phyloP scores from a whole-genome alignment of 2,113 vertebrate genomes.

The Sceloporus undulatus region DNA sequence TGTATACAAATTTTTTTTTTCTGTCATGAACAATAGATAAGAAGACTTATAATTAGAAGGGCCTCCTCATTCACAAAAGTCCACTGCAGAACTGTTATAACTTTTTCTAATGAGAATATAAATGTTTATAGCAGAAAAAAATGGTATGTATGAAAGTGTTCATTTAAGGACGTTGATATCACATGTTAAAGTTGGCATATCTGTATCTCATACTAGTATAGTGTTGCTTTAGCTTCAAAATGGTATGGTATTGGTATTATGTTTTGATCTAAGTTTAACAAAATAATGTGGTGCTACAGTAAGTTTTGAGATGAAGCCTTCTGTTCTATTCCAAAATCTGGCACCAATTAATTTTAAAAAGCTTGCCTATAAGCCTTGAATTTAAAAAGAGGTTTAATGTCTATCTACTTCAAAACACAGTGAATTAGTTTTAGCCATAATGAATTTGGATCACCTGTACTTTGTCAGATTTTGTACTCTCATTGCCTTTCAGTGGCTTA shows the following conservation, averaged over 20 bases:
- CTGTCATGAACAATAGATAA: background rate
- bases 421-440: background rate
- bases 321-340: background rate
- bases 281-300: background rate
- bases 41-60: background rate
- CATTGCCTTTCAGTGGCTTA: slow-evolving; percentile 13
- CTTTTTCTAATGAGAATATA: background rate
- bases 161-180: background rate
- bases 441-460: background rate
- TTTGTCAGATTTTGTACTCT: background rate
- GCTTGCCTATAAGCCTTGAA: background rate
- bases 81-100: background rate
- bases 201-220: background rate
- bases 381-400: background rate
- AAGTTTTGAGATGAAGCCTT: background rate
- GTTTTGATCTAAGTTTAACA: background rate
- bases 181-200: background rate
- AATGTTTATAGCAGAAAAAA: background rate
- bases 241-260: background rate
- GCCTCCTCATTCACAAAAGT: background rate
- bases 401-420: background rate
- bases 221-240: background rate
- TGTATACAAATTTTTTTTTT: too few relatives aligned
- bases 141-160: background rate
- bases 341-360: background rate